A percentile compares a stretch with the other conserved stretches of the same genome.
Evolutionary conservation across 2,113 vertebrate species (phyloP).

Genomic region (Vanacampus margaritifer): DNA sequence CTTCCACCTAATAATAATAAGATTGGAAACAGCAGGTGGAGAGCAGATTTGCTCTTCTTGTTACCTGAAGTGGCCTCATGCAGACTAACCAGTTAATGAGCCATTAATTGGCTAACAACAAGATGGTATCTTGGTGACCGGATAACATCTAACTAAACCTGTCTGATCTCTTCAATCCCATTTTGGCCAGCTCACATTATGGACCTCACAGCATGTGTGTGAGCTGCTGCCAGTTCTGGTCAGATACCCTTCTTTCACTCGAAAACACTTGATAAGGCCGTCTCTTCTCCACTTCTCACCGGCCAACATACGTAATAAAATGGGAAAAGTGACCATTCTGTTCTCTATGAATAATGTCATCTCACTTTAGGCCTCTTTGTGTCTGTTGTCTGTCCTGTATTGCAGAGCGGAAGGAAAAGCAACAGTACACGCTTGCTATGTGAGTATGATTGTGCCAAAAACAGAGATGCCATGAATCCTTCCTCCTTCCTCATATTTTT

Average conservation of each 20-base stretch:
- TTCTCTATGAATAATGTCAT: neutral
- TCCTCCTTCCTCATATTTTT: no score
- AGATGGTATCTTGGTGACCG: constrained; percentile 36
- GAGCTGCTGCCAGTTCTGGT: constrained; percentile 5
- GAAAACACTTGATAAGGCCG: neutral
- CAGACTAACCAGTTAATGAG: constrained; percentile 49
- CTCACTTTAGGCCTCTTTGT: neutral
- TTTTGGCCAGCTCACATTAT: constrained; percentile 33
- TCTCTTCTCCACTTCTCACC: neutral
- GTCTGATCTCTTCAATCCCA: constrained; percentile 57
- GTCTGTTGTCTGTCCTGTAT: neutral
- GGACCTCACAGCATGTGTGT: constrained; percentile 35
- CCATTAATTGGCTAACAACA: constrained; percentile 50
- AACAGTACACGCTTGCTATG: no score
- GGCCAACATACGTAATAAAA: neutral
- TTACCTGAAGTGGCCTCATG: constrained; percentile 42
- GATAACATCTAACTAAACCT: constrained; percentile 54
- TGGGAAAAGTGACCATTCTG: neutral
- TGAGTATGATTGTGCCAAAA: neutral
- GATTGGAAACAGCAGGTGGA: constrained; percentile 32
- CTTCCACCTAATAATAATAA: constrained; percentile 21
- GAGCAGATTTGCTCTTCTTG: constrained; percentile 36
- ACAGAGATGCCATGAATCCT: no score
- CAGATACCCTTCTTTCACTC: constrained; percentile 8
- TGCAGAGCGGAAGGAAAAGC: neutral